These are phyloP conservation scores for Varecia variegata DNA, from an alignment of 2,797 vertebrate species.

Conservation along the genomic window DNA sequence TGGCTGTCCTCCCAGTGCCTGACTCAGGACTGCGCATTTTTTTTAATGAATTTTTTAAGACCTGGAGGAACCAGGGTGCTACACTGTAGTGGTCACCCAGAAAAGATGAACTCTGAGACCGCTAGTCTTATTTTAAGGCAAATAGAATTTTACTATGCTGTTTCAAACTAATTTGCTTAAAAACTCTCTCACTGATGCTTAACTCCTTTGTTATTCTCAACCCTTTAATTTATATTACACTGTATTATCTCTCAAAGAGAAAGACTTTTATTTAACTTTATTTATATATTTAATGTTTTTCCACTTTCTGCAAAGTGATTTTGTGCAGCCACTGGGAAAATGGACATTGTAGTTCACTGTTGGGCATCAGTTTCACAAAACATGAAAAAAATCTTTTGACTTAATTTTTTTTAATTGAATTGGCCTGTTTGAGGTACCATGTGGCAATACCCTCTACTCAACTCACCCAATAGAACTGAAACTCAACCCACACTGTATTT, in stretches of 20 bases:
- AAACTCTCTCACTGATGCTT: not conserved
- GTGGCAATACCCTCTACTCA: not conserved
- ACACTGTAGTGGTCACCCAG: not conserved
- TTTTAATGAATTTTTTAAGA: not conserved
- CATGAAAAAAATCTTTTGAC: not conserved
- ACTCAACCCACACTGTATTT: not conserved
- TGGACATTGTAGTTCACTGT: not conserved
- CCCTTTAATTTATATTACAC: not conserved
- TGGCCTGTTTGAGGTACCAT: not conserved
- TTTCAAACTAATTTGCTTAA: not conserved
- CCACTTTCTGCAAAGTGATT: constrained; percentile 3
- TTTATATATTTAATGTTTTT: not conserved
- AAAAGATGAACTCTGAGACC: not conserved
- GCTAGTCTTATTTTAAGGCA: not conserved
- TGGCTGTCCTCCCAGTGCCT: too few species aligned
- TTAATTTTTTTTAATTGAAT: constrained; percentile 8
- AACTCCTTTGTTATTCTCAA: not conserved
- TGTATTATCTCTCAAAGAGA: not conserved
- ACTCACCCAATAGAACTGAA: not conserved
- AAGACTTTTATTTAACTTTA: not conserved
- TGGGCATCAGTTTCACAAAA: not conserved
- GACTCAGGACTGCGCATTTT: not conserved
- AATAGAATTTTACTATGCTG: not conserved
- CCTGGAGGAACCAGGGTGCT: not conserved
- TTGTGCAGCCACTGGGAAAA: not conserved